Evolutionary conservation across 2,113 vertebrate genomes (phyloP), one percentile per base, ranked within the genome.

Genomic region (Pachyramphus minor): DNA sequence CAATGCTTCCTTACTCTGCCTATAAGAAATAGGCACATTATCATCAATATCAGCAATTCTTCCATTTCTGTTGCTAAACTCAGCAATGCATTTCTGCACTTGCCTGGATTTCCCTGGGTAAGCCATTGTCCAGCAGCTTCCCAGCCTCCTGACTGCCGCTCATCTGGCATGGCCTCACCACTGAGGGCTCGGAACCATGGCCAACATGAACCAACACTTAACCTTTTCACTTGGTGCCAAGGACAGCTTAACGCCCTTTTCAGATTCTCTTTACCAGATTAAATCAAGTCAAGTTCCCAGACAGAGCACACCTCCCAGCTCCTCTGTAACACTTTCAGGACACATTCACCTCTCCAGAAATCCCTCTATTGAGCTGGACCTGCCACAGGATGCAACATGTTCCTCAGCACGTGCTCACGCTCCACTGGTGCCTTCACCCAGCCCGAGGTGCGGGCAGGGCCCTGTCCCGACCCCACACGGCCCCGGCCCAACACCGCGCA

Each of bases 331-430:
- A 6, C 22, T 67, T 49, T n/a, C 5, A 25, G 27, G 9, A 47
- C 28, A 49, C 14, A 37, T 2, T 41, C 24, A 14, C 8, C 11
- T 4, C 44, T 28, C 17, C 35, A 4, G 21, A 35, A 37, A 39
- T 0, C 8, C 16, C 33, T 1, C 4, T 11, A 0, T 4, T 11
- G 9, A 42, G 6, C 0, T 9, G 42, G 2, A 7, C 9, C 33
- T 13, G 53, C 16, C n/a, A 2, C 31, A 25, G 5, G 14, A 8
- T 5, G 21, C 41, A 1, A 22, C 7, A 14, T 2, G 6, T 0
- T 7, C 3, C 35, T 1, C 15, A 33, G 18, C 67, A 5, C 23
- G 3, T 2, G 5, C 16, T 11, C n/a, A 7, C 1, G 9, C 24
- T 23, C 3, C 2, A 4, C 21, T 1, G 20, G 12, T 20, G 6